These are phyloP conservation scores for Eulemur rufifrons DNA, from an alignment of 2,113 vertebrate genomes.

Conservation along the genomic window DNA sequence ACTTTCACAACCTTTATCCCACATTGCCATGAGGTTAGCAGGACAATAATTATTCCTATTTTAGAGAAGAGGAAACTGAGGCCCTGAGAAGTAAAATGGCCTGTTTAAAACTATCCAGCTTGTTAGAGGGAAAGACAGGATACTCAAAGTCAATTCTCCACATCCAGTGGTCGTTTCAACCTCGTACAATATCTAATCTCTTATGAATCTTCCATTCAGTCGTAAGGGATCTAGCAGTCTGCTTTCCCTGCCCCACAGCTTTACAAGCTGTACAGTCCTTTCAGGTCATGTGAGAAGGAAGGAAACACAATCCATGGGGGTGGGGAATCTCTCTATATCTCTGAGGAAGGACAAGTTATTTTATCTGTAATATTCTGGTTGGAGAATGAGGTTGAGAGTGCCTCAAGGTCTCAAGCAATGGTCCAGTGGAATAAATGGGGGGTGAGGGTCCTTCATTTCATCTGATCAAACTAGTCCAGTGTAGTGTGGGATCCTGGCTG, in stretches of 20 bases:
- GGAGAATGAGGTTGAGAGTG: neutral
- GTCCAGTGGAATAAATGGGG: neutral
- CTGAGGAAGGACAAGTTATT: neutral
- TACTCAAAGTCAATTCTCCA: neutral
- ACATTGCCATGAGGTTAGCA: neutral
- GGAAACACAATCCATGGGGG: neutral
- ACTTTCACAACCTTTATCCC: neutral
- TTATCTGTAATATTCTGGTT: constrained; percentile 1
- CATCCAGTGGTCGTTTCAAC: neutral
- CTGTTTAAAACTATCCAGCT: neutral
- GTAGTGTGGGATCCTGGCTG: neutral
- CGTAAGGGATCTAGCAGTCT: neutral
- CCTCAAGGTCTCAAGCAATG: neutral
- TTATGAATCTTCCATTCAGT: neutral
- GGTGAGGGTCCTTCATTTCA: neutral
- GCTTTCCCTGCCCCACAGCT: neutral
- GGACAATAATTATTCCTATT: neutral
- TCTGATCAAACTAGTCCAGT: neutral
- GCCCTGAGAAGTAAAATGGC: neutral
- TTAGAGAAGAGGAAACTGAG: neutral
- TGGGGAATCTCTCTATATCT: neutral
- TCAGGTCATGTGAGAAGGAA: neutral
- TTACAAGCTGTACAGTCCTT: neutral
- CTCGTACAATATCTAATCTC: neutral
- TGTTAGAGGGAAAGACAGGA: neutral